Evolutionary conservation across 2,797 vertebrate species (phyloP), one percentile per base, ranked within the genome.

Genomic region (Xiphorhynchus erythropygius): DNA sequence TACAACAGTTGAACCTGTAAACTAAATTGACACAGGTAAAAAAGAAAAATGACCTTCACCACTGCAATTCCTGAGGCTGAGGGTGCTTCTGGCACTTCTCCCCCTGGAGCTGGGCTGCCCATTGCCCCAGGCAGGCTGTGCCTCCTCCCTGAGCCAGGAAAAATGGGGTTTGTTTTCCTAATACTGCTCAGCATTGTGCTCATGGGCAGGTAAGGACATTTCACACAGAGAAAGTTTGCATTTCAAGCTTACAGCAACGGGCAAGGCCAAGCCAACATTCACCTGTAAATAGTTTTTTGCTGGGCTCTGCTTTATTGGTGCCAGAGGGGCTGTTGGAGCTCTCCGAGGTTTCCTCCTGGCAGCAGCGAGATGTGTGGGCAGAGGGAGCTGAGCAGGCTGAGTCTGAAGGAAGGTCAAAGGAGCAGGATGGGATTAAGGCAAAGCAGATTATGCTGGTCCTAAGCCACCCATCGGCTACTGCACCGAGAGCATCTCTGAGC

Each of bases 371-470:
- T 32, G 35, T n/a, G 59, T 35, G 69, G 90, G 55, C 62, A 85
- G 70, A 42, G 69, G 57, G 47, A 80, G 46, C 63, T 12, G 78
- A 76, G 47, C 60, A 8, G 46, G 79, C 56, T 21, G 2, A 11
- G 21, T 11, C 80, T 56, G 46, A 10, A 70, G 53, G 30, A 65
- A 80, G 63, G 78, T 67, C 81, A 57, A 67, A 84, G 73, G 23
- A 68, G 80, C 83, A 91, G 64, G 68, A 71, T 42, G 56, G 87
- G 93, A 89, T 89, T 74, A 91, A 73, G 46, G 71, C 84, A 79
- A 89, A 93, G 92, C 55, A 68, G 84, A 89, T 91, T 74, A 89
- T 60, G 74, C 59, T 39, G 65, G 59, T 87, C 73, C 86, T 88
- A 79, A 88, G 1, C 30, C 71, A 74, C 50, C 89, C 84, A 50